These are phyloP conservation scores for Podarcis muralis DNA, from an alignment of 2,113 vertebrate genomes.

Conservation along the genomic window DNA sequence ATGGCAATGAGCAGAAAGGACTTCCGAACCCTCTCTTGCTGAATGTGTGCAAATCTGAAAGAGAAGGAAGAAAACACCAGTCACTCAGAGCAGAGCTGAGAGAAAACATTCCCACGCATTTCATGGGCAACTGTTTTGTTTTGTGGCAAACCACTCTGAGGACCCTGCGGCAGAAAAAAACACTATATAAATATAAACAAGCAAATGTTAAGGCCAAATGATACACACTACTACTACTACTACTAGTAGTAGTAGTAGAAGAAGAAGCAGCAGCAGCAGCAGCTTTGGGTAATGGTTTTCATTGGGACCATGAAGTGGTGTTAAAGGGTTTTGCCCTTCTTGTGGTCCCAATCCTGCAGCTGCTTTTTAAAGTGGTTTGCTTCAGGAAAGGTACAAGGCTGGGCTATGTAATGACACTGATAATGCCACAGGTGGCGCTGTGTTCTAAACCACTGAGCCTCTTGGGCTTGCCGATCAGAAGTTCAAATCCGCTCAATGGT, in stretches of 20 bases:
- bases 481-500: too few relatives aligned
- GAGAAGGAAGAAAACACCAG: background rate
- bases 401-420: background rate
- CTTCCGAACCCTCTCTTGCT: background rate
- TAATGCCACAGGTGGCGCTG: too few relatives aligned
- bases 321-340: background rate
- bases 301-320: background rate
- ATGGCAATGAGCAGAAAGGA: too few relatives aligned
- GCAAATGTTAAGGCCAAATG: background rate
- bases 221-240: background rate
- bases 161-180: background rate
- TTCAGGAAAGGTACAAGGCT: background rate
- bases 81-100: background rate
- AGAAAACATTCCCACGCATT: background rate
- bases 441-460: too few relatives aligned
- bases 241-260: background rate
- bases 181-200: background rate
- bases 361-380: background rate
- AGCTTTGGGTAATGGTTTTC: background rate
- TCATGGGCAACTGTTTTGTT: background rate
- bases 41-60: background rate
- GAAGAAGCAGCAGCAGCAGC: background rate
- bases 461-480: too few relatives aligned
- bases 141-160: too few relatives aligned
- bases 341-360: background rate